Conservation (phyloP, 2,113 vertebrate species). For the Dunckerocampus dactyliophorus region DNA sequence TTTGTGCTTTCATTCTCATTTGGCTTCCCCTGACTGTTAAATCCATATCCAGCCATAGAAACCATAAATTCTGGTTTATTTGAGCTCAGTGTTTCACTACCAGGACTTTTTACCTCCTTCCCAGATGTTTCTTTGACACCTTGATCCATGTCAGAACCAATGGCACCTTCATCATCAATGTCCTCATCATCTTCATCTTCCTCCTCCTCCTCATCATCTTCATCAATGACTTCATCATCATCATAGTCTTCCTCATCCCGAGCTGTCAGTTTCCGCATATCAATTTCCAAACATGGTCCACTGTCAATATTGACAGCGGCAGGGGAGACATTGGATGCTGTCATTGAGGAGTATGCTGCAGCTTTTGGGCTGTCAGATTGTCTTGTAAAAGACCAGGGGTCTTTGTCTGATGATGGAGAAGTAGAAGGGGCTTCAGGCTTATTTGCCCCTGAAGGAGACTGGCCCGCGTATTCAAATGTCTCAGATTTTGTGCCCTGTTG, state of each 20-base stretch:
- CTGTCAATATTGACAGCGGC: slow-evolving; percentile 51
- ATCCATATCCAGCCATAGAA: slow-evolving; percentile 62
- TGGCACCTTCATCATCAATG: slow-evolving; percentile 72
- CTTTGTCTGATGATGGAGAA: slow-evolving; percentile 36
- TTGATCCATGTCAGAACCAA: slow-evolving; percentile 85
- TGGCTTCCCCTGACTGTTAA: slow-evolving; percentile 47
- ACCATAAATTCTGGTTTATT: slow-evolving; percentile 67
- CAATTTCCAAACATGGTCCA: slow-evolving; percentile 56
- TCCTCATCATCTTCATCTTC: slow-evolving; percentile 64
- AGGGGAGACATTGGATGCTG: slow-evolving; percentile 17
- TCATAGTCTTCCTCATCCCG: slow-evolving; percentile 75
- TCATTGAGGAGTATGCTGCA: not conserved
- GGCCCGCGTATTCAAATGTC: slow-evolving; percentile 13
- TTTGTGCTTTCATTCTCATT: slow-evolving; percentile 23
- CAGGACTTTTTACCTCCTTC: slow-evolving; percentile 70
- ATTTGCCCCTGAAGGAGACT: slow-evolving; percentile 45
- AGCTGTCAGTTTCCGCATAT: slow-evolving; percentile 69
- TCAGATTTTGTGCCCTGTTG: slow-evolving; percentile 32
- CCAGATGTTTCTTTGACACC: slow-evolving; percentile 84
- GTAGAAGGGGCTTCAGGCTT: slow-evolving; percentile 49
- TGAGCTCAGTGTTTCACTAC: slow-evolving; percentile 41
- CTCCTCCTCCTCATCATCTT: slow-evolving; percentile 62
- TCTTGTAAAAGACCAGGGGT: slow-evolving; percentile 35
- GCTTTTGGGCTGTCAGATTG: slow-evolving; percentile 13
- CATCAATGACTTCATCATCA: slow-evolving; percentile 60